Percentiles rank a stretch among this genome's conserved stretches.
phyloP scores from a whole-genome alignment of 2,888 invertebrate species.

The Ophion costatus region DNA sequence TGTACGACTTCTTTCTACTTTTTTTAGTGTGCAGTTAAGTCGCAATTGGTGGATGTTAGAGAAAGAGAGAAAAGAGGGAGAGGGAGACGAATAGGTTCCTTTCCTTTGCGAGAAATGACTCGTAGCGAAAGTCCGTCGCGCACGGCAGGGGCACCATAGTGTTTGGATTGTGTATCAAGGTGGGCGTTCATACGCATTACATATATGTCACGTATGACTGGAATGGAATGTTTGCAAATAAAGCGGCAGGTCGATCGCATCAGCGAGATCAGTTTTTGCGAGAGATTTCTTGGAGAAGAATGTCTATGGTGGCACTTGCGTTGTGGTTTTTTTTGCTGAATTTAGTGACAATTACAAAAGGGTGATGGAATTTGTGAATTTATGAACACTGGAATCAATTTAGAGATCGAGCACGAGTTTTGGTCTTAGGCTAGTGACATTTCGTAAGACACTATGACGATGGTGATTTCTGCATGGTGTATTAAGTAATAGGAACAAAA shows the following conservation, averaged over 20 bases:
- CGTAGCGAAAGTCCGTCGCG: slow-evolving; percentile 27
- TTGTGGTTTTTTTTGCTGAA: background rate
- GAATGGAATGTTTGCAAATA: background rate
- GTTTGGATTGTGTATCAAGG: background rate
- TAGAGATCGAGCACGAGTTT: too few species aligned
- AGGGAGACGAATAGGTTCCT: slow-evolving; percentile 9
- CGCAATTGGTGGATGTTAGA: background rate
- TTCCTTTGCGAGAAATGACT: slow-evolving; percentile 19
- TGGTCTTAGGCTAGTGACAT: too few species aligned
- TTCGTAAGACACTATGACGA: too few species aligned
- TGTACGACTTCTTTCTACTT: background rate
- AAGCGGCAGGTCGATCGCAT: background rate
- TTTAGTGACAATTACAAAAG: background rate
- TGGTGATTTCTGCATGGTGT: too few species aligned
- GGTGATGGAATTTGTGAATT: too few species aligned
- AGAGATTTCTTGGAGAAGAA: background rate
- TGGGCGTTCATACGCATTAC: background rate
- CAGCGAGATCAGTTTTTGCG: background rate
- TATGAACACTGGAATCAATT: too few species aligned
- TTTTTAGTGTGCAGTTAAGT: background rate
- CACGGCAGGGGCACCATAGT: background rate
- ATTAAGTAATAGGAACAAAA: too few species aligned
- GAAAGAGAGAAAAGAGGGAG: background rate
- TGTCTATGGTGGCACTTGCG: background rate
- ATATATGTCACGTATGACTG: background rate